Percentiles rank a stretch among this genome's conserved stretches.
Evolutionary conservation across 2,888 invertebrate species (phyloP).

Genomic region (Neoitamus cyanurus): DNA sequence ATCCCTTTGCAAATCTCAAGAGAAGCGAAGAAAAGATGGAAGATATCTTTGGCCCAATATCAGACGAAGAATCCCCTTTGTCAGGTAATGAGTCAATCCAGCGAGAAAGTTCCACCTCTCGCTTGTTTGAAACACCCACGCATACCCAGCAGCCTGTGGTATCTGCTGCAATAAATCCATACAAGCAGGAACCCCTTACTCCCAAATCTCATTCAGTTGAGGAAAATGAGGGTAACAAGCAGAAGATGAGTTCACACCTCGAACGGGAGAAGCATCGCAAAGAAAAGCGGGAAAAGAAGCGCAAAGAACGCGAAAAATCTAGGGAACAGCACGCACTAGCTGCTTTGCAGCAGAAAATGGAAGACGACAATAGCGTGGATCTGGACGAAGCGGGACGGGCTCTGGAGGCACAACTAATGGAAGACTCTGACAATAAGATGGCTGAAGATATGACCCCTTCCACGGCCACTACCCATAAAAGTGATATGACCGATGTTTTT

Average conservation of each 20-base stretch:
- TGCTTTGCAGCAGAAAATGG: constrained; percentile 51
- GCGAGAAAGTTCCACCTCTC: constrained; percentile 2
- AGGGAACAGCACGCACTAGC: constrained; percentile 60
- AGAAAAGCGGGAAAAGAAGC: constrained; percentile 73
- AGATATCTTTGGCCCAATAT: constrained; percentile 87
- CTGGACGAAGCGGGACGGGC: constrained; percentile 85
- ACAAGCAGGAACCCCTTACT: constrained; percentile 63
- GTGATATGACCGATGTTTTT: constrained; percentile 70
- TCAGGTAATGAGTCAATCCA: constrained; percentile 57
- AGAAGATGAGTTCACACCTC: constrained; percentile 56
- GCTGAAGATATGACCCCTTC: constrained; percentile 64
- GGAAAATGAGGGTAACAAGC: constrained; percentile 60
- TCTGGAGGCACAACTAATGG: constrained; percentile 82
- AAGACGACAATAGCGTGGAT: constrained; percentile 83
- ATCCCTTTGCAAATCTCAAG: constrained; percentile 60
- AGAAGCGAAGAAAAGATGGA: constrained; percentile 87
- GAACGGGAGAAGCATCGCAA: constrained; percentile 65
- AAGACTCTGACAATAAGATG: constrained; percentile 71
- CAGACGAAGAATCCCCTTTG: constrained; percentile 72
- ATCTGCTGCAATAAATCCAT: constrained; percentile 64
- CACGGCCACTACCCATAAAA: constrained; percentile 62
- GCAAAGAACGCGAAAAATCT: constrained; percentile 72
- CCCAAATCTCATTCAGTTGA: constrained; percentile 60
- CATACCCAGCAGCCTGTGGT: constrained; percentile 58
- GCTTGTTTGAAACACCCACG: constrained; percentile 14